phyloP scores from a whole-genome alignment of 2,888 invertebrate species.

The Tortricodes alternella region DNA sequence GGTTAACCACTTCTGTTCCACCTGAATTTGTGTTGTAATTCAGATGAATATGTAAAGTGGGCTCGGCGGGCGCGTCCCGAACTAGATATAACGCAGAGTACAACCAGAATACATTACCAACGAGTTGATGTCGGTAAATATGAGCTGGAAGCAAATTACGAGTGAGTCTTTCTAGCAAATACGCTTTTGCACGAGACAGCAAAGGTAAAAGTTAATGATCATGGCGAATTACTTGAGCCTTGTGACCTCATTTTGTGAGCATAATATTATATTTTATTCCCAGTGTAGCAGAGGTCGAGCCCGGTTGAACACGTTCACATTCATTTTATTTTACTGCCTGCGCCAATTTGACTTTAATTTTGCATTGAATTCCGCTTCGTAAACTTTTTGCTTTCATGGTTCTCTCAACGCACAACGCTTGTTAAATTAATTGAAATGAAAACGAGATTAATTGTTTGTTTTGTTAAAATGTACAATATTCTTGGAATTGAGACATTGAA shows the following conservation, averaged over 20 bases:
- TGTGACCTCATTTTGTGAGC: slow-evolving; percentile 5
- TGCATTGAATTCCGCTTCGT: background rate
- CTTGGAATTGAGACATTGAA: too few relatives aligned
- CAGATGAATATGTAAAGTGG: too few relatives aligned
- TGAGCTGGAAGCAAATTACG: background rate
- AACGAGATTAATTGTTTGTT: too few relatives aligned
- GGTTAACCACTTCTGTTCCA: too few relatives aligned
- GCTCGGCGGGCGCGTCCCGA: background rate
- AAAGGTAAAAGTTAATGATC: slow-evolving; percentile 5
- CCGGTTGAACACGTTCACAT: background rate
- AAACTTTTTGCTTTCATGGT: background rate
- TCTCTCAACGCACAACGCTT: background rate
- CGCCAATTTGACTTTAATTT: slow-evolving; percentile 8
- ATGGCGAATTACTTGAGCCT: background rate
- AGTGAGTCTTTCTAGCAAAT: slow-evolving; percentile 1
- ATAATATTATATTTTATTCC: background rate
- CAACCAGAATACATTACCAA: background rate
- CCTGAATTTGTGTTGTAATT: too few relatives aligned
- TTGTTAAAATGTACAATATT: too few relatives aligned
- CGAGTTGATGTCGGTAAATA: background rate
- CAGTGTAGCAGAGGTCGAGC: background rate
- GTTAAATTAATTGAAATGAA: background rate
- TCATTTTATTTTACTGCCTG: slow-evolving; percentile 1
- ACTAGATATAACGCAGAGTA: background rate
- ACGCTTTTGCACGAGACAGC: background rate